Percentiles rank a stretch among this genome's conserved stretches.
phyloP scores from a whole-genome alignment of 2,113 vertebrate species.

The Gavia stellata region DNA sequence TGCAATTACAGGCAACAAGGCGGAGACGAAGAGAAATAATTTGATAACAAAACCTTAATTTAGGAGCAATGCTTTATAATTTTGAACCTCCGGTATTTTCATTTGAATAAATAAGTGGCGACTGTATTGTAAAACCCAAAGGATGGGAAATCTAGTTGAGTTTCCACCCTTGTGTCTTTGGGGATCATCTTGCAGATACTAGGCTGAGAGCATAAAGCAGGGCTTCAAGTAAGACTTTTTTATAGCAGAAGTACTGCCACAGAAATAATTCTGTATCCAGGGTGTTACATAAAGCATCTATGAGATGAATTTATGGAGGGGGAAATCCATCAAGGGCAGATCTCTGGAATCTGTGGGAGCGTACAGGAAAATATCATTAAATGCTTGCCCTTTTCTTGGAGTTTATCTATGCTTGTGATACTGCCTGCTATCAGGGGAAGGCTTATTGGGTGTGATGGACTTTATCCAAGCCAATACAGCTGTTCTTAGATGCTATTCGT shows the following conservation, averaged over 20 bases:
- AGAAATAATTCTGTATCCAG: background rate
- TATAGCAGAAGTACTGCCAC: background rate
- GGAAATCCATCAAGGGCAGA: background rate
- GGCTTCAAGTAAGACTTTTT: background rate
- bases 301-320: background rate
- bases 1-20: background rate
- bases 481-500: background rate
- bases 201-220: background rate
- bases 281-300: background rate
- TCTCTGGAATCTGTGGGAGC: background rate
- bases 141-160: background rate
- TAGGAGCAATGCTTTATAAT: background rate
- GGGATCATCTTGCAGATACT: background rate
- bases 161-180: background rate
- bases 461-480: slow-evolving; percentile 13
- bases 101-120: background rate
- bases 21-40: background rate
- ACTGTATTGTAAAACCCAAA: background rate
- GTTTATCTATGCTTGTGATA: background rate
- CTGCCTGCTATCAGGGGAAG: background rate
- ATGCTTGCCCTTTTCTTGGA: background rate
- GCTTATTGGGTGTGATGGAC: background rate
- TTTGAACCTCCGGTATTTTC: background rate
- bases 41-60: background rate
- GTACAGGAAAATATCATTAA: background rate